A percentile compares a stretch with the other conserved stretches of the same genome.
These are phyloP conservation scores for Barnardius zonarius DNA, from an alignment of 2,113 vertebrate genomes.

Conservation along the genomic window DNA sequence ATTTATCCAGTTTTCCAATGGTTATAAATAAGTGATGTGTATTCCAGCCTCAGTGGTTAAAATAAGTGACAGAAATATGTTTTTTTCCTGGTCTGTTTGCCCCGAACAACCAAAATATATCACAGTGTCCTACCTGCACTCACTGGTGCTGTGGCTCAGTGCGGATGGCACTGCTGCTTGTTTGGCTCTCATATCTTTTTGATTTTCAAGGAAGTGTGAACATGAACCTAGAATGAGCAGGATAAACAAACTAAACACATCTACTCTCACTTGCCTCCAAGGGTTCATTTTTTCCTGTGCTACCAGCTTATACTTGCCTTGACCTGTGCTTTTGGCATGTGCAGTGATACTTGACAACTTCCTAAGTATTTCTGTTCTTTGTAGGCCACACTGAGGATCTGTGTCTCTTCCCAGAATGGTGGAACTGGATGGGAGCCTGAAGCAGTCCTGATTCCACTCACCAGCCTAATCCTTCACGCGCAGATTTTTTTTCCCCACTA, in stretches of 20 bases:
- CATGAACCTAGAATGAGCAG: background rate
- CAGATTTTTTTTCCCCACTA: background rate
- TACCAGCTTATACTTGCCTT: background rate
- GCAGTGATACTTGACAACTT: background rate
- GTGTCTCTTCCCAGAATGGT: background rate
- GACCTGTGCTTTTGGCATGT: background rate
- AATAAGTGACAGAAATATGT: background rate
- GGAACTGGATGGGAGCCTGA: background rate
- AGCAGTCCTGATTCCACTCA: background rate
- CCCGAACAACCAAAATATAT: background rate
- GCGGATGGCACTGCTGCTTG: background rate
- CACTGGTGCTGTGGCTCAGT: rapidly evolving
- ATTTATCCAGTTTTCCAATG: background rate
- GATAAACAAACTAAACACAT: background rate
- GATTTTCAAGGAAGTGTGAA: background rate
- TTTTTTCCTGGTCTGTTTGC: background rate
- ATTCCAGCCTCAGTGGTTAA: background rate
- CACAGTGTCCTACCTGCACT: background rate
- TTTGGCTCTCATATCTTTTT: background rate
- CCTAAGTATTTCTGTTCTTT: background rate
- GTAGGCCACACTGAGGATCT: background rate
- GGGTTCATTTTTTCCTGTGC: background rate
- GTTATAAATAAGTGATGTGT: background rate
- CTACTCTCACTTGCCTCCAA: background rate
- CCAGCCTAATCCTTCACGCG: background rate